These are phyloP conservation scores for Coelopa frigida DNA, from an alignment of 1,140 invertebrate species.

Conservation along the genomic window DNA sequence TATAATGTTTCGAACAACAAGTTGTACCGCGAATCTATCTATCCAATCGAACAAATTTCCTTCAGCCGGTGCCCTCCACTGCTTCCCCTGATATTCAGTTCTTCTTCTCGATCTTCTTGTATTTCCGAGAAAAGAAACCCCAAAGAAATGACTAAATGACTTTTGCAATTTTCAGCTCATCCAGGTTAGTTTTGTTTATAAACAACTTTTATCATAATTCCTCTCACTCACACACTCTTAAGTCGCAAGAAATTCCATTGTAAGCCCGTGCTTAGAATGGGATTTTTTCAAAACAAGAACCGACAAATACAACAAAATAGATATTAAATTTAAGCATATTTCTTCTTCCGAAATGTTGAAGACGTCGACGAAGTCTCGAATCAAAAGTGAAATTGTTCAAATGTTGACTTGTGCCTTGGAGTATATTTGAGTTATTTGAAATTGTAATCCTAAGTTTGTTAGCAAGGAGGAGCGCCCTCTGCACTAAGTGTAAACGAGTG, in stretches of 20 bases:
- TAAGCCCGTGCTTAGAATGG: conserved; percentile 3
- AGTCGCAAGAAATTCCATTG: too few relatives aligned
- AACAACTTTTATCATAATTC: not conserved
- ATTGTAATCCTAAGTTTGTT: too few relatives aligned
- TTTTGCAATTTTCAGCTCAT: conserved; percentile 25
- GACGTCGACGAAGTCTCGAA: conserved; percentile 8
- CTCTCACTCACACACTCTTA: too few relatives aligned
- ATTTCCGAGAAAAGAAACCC: too few relatives aligned
- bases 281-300: conserved; percentile 10
- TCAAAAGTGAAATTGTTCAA: conserved; percentile 26
- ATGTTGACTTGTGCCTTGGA: conserved; percentile 46
- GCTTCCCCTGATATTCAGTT: not conserved
- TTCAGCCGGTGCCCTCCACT: too few relatives aligned
- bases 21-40: conserved; percentile 3
- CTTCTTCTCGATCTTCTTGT: too few relatives aligned
- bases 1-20: not conserved
- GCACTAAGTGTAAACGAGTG: too few relatives aligned
- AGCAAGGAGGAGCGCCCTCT: too few relatives aligned
- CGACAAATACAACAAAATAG: conserved; percentile 16
- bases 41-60: not conserved
- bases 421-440: too few relatives aligned
- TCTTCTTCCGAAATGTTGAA: too few relatives aligned
- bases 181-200: conserved; percentile 43
- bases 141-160: conserved; percentile 16
- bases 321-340: too few relatives aligned